Base-by-base conservation (phyloP, 2,888 invertebrate genomes). In the Polydrusus tereticollis region DNA sequence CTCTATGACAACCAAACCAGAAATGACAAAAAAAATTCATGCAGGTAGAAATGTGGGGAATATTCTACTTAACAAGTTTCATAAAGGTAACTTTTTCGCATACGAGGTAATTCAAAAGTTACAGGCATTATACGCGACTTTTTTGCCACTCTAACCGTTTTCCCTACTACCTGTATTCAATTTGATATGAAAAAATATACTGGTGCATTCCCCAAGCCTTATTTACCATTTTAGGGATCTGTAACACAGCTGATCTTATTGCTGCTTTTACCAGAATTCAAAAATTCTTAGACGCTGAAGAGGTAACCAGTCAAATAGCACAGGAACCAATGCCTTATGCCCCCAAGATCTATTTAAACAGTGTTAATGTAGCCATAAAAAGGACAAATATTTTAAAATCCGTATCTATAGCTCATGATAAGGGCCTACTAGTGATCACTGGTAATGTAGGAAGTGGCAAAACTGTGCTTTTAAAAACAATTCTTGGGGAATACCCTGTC, bases 391-490 rank as follows among this genome's bases (percentile, higher is more conserved):
- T 88, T 0, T 77, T 89, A 7, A 82, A 81, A 69, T 82, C 87
- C 63, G 78, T 88, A 2, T 85, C 84, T 6, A 70, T 88, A 20
- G 80, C 81, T n/a, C 80, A 88, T 0, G 85, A 86, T 12, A 72
- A 69, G 1, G 81, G 87, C 43, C 75, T 88, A 2, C 83, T 86
- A 43, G 88, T 89, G 26, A 81, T 92, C 18, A 88, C 91, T 38
- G 92, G 92, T 7, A 86, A 88, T 1, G 89, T 92, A 10, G 82
- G 82, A 1, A 78, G 81, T 68, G 82, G 82, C 5, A 82, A 82
- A 72, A 79, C 76, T 14, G 73, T 79, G 6, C 41, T 82, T 14
- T 67, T 82, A 5, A 81, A 81, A 73, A 76, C 78, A 1, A 77
- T 82, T 12, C 59, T 82, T n/a, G 73, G 77, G 36, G 82, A 82